Conservation (phyloP, 2,113 vertebrate genomes). For the Pavo muticus region DNA sequence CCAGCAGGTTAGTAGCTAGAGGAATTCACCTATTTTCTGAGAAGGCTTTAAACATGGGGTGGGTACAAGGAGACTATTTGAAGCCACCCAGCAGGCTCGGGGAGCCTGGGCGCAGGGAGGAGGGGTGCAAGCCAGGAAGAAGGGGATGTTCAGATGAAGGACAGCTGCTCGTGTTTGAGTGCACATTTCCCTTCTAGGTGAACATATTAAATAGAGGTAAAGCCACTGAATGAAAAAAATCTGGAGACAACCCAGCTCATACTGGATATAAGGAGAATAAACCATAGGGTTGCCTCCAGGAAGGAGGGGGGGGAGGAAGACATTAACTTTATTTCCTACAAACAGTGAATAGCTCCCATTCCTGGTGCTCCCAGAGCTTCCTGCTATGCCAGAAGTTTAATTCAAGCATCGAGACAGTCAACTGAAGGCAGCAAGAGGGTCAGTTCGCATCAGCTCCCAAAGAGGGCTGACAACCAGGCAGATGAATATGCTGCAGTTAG, state of each 20-base stretch:
- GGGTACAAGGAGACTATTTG: slow-evolving; percentile 70
- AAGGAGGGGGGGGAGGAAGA: not conserved
- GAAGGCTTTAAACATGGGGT: slow-evolving; percentile 46
- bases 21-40: slow-evolving; percentile 70
- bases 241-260: not conserved
- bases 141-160: slow-evolving; percentile 33
- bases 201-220: not conserved
- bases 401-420: not conserved
- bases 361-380: not conserved
- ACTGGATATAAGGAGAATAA: not conserved
- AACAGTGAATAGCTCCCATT: not conserved
- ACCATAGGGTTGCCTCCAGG: not conserved
- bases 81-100: slow-evolving; percentile 60
- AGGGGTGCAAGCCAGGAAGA: not conserved
- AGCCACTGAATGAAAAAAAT: not conserved
- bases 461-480: not conserved
- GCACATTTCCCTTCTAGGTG: not conserved
- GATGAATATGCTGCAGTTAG: not conserved
- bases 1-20: slow-evolving; percentile 66
- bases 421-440: not conserved
- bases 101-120: slow-evolving; percentile 42
- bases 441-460: not conserved
- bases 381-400: not conserved
- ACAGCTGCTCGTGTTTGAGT: not conserved
- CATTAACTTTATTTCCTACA: too few species aligned